Conservation (phyloP, 1,140 invertebrate genomes). For the Drosophila fuyamai region DNA sequence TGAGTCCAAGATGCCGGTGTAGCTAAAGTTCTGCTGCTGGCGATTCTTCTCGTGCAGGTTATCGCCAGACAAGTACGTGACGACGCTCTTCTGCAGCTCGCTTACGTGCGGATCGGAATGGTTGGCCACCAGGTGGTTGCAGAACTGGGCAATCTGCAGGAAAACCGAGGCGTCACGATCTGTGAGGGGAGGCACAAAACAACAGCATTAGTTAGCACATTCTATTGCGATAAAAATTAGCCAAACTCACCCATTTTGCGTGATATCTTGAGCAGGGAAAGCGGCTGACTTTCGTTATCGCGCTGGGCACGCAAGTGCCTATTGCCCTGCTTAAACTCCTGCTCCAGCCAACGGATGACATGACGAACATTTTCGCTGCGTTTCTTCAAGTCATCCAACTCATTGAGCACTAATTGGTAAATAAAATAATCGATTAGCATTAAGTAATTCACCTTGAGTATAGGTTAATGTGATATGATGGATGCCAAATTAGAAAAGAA, state of each 20-base stretch:
- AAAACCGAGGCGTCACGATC: conserved; percentile 83
- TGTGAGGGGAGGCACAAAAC: conserved; percentile 16
- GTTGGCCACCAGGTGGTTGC: conserved; percentile 82
- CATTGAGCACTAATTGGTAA: conserved; percentile 90
- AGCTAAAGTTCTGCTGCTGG: conserved; percentile 81
- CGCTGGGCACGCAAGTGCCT: conserved; percentile 92
- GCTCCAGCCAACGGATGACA: conserved; percentile 95
- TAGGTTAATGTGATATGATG: neutral
- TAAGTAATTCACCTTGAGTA: neutral
- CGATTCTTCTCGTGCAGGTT: conserved; percentile 81
- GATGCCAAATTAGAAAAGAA: neutral
- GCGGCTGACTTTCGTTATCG: conserved; percentile 89
- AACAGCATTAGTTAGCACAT: conserved; percentile 8
- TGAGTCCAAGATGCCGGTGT: conserved; percentile 80
- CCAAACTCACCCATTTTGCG: conserved; percentile 85
- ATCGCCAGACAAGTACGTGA: conserved; percentile 82
- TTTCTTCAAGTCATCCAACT: conserved; percentile 93
- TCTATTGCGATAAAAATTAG: neutral
- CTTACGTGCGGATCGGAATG: conserved; percentile 78
- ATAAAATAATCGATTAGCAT: conserved; percentile 2
- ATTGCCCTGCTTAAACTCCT: conserved; percentile 93
- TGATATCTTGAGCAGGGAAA: conserved; percentile 91
- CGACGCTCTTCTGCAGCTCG: conserved; percentile 77
- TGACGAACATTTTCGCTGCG: conserved; percentile 91
- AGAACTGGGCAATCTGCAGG: conserved; percentile 82